phyloP scores from a whole-genome alignment of 2,113 vertebrate genomes.

The Gymnobelideus leadbeateri region DNA sequence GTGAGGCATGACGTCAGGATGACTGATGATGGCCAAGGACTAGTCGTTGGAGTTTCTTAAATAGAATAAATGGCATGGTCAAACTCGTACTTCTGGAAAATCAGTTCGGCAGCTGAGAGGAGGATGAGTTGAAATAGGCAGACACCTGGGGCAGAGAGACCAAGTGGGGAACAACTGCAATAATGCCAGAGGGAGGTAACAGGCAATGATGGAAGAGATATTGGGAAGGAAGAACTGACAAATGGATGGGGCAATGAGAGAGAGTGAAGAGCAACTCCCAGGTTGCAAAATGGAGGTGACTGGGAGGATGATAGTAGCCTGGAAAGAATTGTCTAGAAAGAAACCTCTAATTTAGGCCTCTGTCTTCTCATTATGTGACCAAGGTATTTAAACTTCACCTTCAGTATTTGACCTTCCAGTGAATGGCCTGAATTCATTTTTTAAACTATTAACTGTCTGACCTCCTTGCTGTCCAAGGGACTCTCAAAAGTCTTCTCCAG shows the following conservation, averaged over 20 bases:
- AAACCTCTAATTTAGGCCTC: neutral
- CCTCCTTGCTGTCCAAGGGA: neutral
- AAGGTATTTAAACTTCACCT: neutral
- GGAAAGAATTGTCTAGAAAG: neutral
- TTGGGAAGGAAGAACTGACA: neutral
- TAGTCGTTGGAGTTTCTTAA: neutral
- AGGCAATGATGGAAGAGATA: neutral
- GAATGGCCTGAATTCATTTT: neutral
- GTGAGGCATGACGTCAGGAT: too few species aligned
- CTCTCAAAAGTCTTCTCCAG: neutral
- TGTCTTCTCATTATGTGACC: neutral
- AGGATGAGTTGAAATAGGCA: neutral
- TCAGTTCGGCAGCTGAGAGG: neutral
- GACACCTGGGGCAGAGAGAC: neutral
- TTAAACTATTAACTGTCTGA: neutral
- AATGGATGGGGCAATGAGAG: neutral
- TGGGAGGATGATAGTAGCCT: neutral
- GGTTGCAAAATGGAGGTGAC: neutral
- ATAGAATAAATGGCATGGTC: neutral
- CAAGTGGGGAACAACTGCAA: neutral
- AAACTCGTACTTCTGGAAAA: neutral
- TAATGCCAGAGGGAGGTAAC: neutral
- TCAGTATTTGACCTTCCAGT: neutral
- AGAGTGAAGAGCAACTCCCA: neutral
- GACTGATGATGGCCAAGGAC: too few species aligned